Conservation (phyloP, 2,888 invertebrate species). For the Epinotia nisella region DNA sequence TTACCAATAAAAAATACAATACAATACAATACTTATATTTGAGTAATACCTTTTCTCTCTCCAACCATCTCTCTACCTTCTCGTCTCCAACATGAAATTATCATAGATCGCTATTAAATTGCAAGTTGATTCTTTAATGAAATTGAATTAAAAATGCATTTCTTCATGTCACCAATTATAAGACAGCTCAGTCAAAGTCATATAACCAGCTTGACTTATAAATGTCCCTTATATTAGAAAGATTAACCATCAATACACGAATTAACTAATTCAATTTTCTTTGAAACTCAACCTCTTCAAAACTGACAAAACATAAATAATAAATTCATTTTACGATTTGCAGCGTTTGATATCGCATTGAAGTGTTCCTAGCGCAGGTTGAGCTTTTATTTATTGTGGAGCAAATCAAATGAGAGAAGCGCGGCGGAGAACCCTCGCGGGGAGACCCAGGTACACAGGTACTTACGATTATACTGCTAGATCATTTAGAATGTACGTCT, state of each 20-base stretch:
- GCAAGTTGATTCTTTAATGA: too few species aligned
- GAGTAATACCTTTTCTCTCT: too few species aligned
- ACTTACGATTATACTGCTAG: not conserved
- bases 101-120: too few species aligned
- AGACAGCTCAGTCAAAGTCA: too few species aligned
- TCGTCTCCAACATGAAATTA: too few species aligned
- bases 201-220: too few species aligned
- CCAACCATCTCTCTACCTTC: too few species aligned
- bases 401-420: conserved; percentile 39
- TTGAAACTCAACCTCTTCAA: conserved; percentile 11
- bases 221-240: not conserved
- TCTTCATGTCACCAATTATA: too few species aligned
- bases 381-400: conserved; percentile 32
- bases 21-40: too few species aligned
- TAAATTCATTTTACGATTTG: conserved; percentile 17
- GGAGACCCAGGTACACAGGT: not conserved
- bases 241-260: conserved; percentile 10
- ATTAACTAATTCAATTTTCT: conserved; percentile 12
- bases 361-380: conserved; percentile 24
- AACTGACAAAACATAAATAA: conserved; percentile 36
- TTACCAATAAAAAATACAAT: too few species aligned
- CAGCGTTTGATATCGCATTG: conserved; percentile 31
- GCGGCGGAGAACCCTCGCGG: not conserved
- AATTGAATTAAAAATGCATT: too few species aligned
- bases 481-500: too few species aligned